phyloP scores from a whole-genome alignment of 2,888 invertebrate species.

The Cecidostiba fungosa region DNA sequence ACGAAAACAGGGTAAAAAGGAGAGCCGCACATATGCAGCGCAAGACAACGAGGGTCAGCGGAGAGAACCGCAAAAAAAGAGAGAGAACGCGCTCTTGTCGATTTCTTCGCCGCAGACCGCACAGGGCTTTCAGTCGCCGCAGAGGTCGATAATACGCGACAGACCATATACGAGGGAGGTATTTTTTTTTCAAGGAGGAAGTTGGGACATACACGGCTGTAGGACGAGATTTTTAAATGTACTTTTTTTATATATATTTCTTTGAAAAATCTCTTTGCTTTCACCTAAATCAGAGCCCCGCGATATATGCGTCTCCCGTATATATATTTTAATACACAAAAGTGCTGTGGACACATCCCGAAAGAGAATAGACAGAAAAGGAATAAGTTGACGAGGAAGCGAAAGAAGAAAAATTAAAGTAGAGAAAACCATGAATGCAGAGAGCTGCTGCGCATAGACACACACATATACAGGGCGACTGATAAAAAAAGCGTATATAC shows the following conservation, averaged over 20 bases:
- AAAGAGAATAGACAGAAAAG: not conserved
- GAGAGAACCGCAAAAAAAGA: not conserved
- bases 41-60: not conserved
- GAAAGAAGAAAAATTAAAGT: slow-evolving; percentile 12
- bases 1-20: not conserved
- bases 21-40: not conserved
- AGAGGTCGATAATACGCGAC: slow-evolving; percentile 20
- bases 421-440: not conserved
- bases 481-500: slow-evolving; percentile 12
- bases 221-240: not conserved
- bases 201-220: not conserved
- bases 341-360: not conserved
- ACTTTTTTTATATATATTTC: not conserved
- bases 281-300: not conserved
- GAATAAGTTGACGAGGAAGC: not conserved
- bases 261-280: not conserved
- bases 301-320: not conserved
- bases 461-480: not conserved
- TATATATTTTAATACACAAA: not conserved
- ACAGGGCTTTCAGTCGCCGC: slow-evolving; percentile 35
- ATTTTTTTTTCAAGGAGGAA: no score
- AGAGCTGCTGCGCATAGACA: not conserved
- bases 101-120: slow-evolving; percentile 23
- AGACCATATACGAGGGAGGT: no score
- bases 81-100: no score